Base-by-base conservation (phyloP, 1,140 invertebrate genomes). In the Drosophila melanogaster region DNA sequence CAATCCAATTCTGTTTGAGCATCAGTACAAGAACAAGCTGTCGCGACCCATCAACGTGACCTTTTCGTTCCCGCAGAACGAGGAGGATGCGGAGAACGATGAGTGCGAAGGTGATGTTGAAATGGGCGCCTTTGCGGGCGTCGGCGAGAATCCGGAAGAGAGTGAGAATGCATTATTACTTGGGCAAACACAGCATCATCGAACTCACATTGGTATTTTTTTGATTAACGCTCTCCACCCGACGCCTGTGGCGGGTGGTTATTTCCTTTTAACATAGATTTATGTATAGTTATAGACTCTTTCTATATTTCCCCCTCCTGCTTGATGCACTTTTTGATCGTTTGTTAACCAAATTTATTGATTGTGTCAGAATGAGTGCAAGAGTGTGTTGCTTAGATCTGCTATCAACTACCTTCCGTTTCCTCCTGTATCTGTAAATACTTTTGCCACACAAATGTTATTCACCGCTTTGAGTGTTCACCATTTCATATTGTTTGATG, bases 1-100 rank as follows among this genome's bases (percentile, higher is more conserved):
- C 90, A 98, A 98, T 76, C 98, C 98, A 0, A 93, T 98, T 49
- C 93, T 98, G 37, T 94, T 98, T 53, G 97, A 98, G 81, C 96
- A 98, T 90, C 97, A 97, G 90, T 96, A 97, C 84, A 98, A 97
- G 93, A 95, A 94, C 53, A 96, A 97, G 90, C 93, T 96, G 38
- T 94, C 95, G 69, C 96, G 97, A 81, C 96, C 97, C 14, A 94
- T 97, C 56, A 98, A 97, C 91, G 96, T 98, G 11, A 97, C 96
- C 17, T 98, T 98, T 92, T 96, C 97, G 12, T 93, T 98, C 49
- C 96, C 97, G 0, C 95, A 97, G 86, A 94, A 95, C 37, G 95
- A 97, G 65, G 96, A 97, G 94, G 90, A 92, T 65, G 87, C 78
- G 54, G 90, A 92, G 59, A 92, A 81, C 47, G 81, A 79, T 62